Percentiles rank a stretch among this genome's conserved stretches.
These are phyloP conservation scores for Latrodectus geometricus DNA, from an alignment of 1,140 invertebrate species.

Conservation along the genomic window DNA sequence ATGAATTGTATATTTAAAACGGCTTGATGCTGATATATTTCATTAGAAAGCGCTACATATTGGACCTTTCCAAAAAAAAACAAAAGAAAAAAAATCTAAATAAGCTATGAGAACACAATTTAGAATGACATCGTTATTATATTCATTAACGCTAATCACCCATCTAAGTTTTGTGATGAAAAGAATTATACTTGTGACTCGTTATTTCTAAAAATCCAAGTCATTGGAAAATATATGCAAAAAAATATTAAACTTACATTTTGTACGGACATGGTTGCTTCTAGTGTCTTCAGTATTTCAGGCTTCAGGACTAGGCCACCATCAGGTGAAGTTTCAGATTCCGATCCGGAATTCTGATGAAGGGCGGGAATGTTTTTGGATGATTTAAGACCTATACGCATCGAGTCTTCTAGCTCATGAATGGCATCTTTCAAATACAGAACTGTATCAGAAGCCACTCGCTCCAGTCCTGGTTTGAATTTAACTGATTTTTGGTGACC, in stretches of 20 bases:
- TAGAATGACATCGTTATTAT: too few species aligned
- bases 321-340: conserved; percentile 35
- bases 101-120: too few species aligned
- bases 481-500: background rate
- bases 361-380: conserved; percentile 47
- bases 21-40: too few species aligned
- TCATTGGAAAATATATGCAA: background rate
- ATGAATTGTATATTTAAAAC: too few species aligned
- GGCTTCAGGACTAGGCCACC: conserved; percentile 13
- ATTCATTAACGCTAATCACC: too few species aligned
- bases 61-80: too few species aligned
- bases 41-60: too few species aligned
- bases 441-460: conserved; percentile 46
- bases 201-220: background rate
- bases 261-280: conserved; percentile 35
- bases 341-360: conserved; percentile 42
- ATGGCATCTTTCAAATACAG: conserved; percentile 52
- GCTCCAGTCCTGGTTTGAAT: conserved; percentile 28
- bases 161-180: too few species aligned
- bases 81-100: too few species aligned
- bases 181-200: too few species aligned
- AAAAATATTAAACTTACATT: conserved; percentile 33
- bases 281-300: conserved; percentile 27
- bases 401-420: conserved; percentile 32
- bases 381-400: conserved; percentile 41